phyloP scores from a whole-genome alignment of 1,140 invertebrate genomes.

The Drusus annulatus region DNA sequence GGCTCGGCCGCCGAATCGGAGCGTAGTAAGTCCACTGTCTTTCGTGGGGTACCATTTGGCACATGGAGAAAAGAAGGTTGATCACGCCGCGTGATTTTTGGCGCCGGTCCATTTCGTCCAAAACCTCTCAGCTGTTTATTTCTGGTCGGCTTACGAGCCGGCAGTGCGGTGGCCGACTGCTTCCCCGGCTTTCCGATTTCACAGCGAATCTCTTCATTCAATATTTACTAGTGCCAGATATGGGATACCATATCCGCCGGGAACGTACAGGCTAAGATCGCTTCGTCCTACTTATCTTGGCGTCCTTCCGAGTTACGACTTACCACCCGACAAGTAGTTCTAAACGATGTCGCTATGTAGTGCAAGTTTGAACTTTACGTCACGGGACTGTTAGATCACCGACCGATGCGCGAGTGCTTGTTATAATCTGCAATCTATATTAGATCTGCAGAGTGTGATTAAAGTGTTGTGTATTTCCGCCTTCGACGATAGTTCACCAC shows the following conservation, averaged over 20 bases:
- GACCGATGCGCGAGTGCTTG: conserved; percentile 27
- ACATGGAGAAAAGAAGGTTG: conserved; percentile 45
- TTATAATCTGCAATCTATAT: not conserved
- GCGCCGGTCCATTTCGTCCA: conserved; percentile 54
- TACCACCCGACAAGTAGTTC: not conserved
- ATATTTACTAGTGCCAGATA: conserved; percentile 26
- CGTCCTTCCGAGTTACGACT: conserved; percentile 1
- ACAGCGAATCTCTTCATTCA: conserved; percentile 37
- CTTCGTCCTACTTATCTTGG: not conserved
- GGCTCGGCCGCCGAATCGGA: not conserved
- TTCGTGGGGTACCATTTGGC: conserved; percentile 31
- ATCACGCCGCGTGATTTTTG: conserved; percentile 45
- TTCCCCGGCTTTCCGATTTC: conserved; percentile 23
- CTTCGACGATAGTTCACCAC: too few relatives aligned
- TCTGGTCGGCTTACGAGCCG: conserved; percentile 50
- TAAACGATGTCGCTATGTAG: conserved; percentile 4
- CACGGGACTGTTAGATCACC: conserved; percentile 37
- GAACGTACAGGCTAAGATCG: conserved; percentile 4
- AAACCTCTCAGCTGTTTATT: conserved; percentile 57
- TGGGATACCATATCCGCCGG: conserved; percentile 3
- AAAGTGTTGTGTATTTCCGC: not conserved
- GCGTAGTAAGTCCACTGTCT: conserved; percentile 9
- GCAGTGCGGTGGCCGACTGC: conserved; percentile 22
- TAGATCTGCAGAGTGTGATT: not conserved
- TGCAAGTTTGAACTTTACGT: conserved; percentile 25